phyloP scores from a whole-genome alignment of 2,113 vertebrate genomes.

The Cottus gobio region DNA sequence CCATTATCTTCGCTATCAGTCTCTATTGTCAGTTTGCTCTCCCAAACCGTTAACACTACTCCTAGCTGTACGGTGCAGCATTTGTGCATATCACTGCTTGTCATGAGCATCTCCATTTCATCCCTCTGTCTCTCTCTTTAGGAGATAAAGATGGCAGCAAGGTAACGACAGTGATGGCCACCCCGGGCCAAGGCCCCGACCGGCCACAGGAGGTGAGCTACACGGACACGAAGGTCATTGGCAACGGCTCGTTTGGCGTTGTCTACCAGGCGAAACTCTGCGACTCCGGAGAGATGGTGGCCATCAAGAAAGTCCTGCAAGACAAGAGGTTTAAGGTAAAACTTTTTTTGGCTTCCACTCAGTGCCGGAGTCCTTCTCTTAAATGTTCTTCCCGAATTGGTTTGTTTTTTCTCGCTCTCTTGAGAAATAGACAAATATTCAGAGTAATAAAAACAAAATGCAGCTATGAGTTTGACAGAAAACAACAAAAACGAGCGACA shows the following conservation, averaged over 20 bases:
- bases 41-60: background rate
- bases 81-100: background rate
- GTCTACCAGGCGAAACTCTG: slow-evolving; percentile 99
- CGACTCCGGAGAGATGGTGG: slow-evolving; percentile 97
- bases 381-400: slow-evolving; percentile 62
- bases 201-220: slow-evolving; percentile 99
- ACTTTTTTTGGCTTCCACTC: slow-evolving; percentile 71
- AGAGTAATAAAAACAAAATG: slow-evolving; percentile 59
- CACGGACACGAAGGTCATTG: slow-evolving; percentile 99
- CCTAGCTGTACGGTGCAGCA: background rate
- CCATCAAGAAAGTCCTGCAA: slow-evolving; percentile 99
- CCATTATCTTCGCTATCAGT: background rate
- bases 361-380: slow-evolving; percentile 64
- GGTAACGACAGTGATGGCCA: slow-evolving; percentile 98
- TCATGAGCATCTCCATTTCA: background rate
- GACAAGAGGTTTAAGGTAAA: slow-evolving; percentile 99
- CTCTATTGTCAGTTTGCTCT: background rate
- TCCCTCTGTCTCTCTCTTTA: slow-evolving; percentile 46
- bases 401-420: slow-evolving; percentile 17
- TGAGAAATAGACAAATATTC: slow-evolving; percentile 71
- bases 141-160: slow-evolving; percentile 99
- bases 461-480: slow-evolving; percentile 63
- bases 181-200: slow-evolving; percentile 97
- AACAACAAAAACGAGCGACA: slow-evolving; percentile 40
- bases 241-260: slow-evolving; percentile 98